Conservation (phyloP, 2,113 vertebrate genomes). For the Piliocolobus tephrosceles region DNA sequence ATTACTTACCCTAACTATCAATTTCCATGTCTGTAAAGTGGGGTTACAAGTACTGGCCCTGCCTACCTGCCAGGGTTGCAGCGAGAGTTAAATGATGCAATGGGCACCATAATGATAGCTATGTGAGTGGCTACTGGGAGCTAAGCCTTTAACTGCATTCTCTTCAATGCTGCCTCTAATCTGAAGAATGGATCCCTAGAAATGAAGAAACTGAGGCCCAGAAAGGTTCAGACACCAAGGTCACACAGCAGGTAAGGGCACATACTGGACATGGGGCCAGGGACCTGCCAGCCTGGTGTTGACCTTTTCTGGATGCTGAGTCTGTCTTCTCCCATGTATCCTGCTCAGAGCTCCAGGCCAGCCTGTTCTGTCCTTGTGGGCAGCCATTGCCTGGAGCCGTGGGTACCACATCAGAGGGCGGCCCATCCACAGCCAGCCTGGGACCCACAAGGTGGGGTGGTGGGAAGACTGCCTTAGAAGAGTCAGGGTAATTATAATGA, state of each 20-base stretch:
- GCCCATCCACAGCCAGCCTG: not conserved
- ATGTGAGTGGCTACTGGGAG: not conserved
- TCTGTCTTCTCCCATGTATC: not conserved
- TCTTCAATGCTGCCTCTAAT: not conserved
- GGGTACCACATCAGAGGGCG: fast-evolving
- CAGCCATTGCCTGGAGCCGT: not conserved
- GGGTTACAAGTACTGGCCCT: fast-evolving
- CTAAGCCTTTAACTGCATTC: not conserved
- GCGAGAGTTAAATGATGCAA: not conserved
- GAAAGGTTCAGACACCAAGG: not conserved
- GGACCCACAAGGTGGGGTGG: fast-evolving
- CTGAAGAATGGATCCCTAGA: not conserved
- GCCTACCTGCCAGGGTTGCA: not conserved
- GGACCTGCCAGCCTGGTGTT: fast-evolving
- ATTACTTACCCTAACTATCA: too few species aligned
- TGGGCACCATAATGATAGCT: not conserved
- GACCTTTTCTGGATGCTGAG: not conserved
- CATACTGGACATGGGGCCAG: fast-evolving
- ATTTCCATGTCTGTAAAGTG: not conserved
- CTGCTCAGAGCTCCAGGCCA: not conserved
- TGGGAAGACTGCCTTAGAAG: not conserved
- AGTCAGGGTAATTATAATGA: not conserved
- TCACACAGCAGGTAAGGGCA: not conserved
- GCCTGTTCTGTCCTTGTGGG: not conserved
- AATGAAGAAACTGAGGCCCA: not conserved